Conservation (phyloP, 1,140 invertebrate species). For the Temnothorax nylanderi region DNA sequence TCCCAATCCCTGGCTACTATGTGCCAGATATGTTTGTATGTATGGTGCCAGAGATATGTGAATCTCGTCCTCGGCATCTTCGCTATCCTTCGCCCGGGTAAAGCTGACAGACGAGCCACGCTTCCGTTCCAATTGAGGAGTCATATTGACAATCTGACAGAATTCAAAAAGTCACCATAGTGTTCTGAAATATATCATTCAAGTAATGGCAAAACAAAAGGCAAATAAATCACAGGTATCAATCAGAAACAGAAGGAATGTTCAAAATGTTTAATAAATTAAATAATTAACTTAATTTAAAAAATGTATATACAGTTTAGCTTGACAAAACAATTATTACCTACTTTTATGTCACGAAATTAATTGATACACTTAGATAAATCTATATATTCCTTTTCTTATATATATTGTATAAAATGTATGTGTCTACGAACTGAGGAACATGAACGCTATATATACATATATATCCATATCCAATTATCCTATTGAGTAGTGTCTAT, state of each 20-base stretch:
- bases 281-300: not conserved
- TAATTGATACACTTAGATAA: not conserved
- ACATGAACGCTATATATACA: not conserved
- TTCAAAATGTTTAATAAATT: not conserved
- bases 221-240: not conserved
- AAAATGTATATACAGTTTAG: not conserved
- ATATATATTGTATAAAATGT: slow-evolving; percentile 18
- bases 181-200: slow-evolving; percentile 8
- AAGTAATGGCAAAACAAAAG: not conserved
- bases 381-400: not conserved
- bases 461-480: slow-evolving; percentile 5
- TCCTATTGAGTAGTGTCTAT: not conserved
- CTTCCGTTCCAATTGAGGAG: slow-evolving; percentile 79
- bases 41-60: slow-evolving; percentile 92
- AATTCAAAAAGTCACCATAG: slow-evolving; percentile 29
- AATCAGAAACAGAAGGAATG: not conserved
- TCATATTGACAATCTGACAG: slow-evolving; percentile 74
- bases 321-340: not conserved
- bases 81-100: slow-evolving; percentile 79
- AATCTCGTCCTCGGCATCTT: slow-evolving; percentile 87
- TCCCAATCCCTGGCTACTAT: slow-evolving; percentile 89
- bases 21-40: slow-evolving; percentile 91
- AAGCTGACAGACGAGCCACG: slow-evolving; percentile 84
- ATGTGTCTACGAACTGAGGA: not conserved
- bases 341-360: not conserved